phyloP scores from a whole-genome alignment of 1,140 invertebrate genomes.

The Papilio glaucus region DNA sequence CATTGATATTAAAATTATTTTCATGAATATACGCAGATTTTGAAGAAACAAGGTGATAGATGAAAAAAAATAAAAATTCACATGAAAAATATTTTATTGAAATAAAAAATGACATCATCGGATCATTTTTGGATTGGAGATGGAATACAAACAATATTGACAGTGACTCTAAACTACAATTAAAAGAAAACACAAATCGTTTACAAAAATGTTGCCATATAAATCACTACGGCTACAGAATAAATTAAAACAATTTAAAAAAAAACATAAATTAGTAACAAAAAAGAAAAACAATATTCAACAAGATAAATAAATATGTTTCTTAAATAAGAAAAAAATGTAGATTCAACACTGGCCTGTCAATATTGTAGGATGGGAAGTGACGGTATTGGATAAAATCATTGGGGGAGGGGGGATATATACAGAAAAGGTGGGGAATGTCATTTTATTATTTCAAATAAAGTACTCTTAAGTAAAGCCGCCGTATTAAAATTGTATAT shows the following conservation, averaged over 20 bases:
- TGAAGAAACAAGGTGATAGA: conserved; percentile 46
- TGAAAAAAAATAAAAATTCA: conserved; percentile 62
- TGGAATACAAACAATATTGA: conserved; percentile 80
- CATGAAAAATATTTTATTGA: conserved; percentile 79
- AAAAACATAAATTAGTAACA: conserved; percentile 78
- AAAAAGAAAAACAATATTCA: conserved; percentile 73
- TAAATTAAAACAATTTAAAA: conserved; percentile 78
- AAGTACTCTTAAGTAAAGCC: conserved; percentile 77
- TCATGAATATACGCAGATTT: too few relatives aligned
- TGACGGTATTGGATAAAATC: conserved; percentile 41
- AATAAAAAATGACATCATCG: conserved; percentile 82
- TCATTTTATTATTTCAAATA: conserved; percentile 82
- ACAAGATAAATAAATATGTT: conserved; percentile 78
- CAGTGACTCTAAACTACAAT: conserved; percentile 74
- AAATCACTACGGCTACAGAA: conserved; percentile 73
- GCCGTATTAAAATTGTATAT: conserved; percentile 76
- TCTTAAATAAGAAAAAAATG: conserved; percentile 63
- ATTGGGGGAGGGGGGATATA: conserved; percentile 43
- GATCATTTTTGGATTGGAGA: conserved; percentile 68
- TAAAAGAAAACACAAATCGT: conserved; percentile 61
- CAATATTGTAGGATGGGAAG: conserved; percentile 75
- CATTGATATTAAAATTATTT: too few relatives aligned
- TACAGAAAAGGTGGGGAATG: conserved; percentile 52
- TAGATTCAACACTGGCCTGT: conserved; percentile 81
- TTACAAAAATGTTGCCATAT: conserved; percentile 56